Base-by-base conservation (phyloP, 2,888 invertebrate species). In the Cremastinae sp. region DNA sequence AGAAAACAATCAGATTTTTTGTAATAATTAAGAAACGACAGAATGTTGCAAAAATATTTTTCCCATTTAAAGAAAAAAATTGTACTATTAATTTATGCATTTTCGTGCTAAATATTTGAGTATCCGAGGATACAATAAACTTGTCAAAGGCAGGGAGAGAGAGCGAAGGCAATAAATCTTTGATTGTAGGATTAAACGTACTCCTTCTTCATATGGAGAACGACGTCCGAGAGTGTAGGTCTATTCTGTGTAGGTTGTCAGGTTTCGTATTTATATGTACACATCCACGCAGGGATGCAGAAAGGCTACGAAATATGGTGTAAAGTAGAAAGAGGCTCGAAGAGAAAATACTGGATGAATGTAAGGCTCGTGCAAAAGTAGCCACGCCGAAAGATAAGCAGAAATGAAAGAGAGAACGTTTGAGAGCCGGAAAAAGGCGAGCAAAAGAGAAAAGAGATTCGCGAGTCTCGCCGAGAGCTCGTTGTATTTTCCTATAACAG, bases 401-500 rank as follows among this genome's bases (percentile, higher is more conserved):
- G 14, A 22, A 37, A 18, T 47, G 49, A 70, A 41, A 56, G 69
- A 35, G 71, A 70, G 35, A 53, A 22, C 28, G 22, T 28, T 47
- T 41, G 59, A 59, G 53, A 45, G 35, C 43, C 49, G 55, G 68
- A 66, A 74, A 68, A 74, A 74, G 74, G 62, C 53, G 61, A 58
- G 39, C 37, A 10, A 58, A 18, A 58, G 22, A 59, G 20, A 43
- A 8, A 9, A 66, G 66, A 56, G 37, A 43, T 62, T 41, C 43
- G 61, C 62, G 28, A 56, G 47, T 45, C 61, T 62, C 41, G 61
- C 56, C 62, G 49, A 49, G 62, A 74, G 62, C 49, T 64, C 68
- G 86, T 83, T 83, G 87, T 87, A 87, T 87, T 86, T 28, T 87
- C 86, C 86, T 85, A 85, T 87, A 87, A 87, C 86, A 86, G 86